Base-by-base conservation (phyloP, 2,797 vertebrate species). In the Erithacus rubecula region DNA sequence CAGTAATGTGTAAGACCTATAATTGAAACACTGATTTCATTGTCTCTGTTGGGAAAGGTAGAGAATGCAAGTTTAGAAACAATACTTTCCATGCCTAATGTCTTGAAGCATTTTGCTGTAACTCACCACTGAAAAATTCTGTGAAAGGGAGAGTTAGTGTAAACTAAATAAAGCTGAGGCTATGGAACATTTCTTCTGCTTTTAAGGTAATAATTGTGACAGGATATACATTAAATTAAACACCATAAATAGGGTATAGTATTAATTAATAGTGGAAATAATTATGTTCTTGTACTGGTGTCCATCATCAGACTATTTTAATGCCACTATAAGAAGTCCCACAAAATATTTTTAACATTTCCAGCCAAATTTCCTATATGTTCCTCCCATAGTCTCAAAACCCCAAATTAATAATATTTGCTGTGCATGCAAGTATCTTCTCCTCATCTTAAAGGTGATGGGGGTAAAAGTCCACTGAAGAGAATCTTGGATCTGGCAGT, bases 11-110 rank as follows among this genome's bases (percentile, higher is more conserved):
- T 95, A 97, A 97, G 94, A 87, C 71, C 97, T 98, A 97, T 97
- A 97, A 97, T 82, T 98, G 96, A 97, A 96, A 76, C 89, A 74
- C 83, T 97, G 97, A 97, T 95, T 97, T 97, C 96, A 97, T 83
- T 87, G 78, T 74, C 88, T 95, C 93, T 83, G 51, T 86, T 71
- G 58, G 87, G 94, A 95, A 96, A 97, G 90, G 90, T 87, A 95
- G 36, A 56, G 65, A 68, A 59, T 59, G 20, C 22, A 41, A 92
- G 87, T 96, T 94, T 78, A 95, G 94, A 95, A 95, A 85, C 80
- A 97, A 96, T 96, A 52, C 41, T 88, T 97, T 60, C 90, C 96
- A 96, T 94, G 80, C 94, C 71, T 78, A 29, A 51, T 60, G 13
- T 82, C 87, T 96, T 87, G 86, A 71, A 92, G 74, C 71, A 90